Conservation (phyloP, 2,888 invertebrate genomes). For the Helleia helle region DNA sequence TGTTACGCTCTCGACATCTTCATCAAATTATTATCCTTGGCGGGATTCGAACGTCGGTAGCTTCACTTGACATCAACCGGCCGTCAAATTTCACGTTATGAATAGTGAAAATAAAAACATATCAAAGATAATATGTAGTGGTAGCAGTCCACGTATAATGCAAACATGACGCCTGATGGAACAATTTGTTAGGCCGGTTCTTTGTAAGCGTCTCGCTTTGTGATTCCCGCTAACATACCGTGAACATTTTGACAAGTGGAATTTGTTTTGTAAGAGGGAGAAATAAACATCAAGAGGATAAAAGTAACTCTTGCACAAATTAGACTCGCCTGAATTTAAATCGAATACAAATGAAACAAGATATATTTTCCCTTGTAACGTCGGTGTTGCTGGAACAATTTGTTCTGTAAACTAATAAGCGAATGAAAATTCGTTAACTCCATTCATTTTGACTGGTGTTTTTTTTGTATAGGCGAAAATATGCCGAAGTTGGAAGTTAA, state of each 20-base stretch:
- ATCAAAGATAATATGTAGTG: conserved; percentile 39
- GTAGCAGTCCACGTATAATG: conserved; percentile 41
- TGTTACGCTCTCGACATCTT: too few species aligned
- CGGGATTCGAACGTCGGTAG: too few species aligned
- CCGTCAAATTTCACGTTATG: too few species aligned
- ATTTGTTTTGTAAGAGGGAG: conserved; percentile 50
- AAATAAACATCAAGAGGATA: conserved; percentile 16
- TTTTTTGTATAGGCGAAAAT: conserved; percentile 2
- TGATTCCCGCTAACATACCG: conserved; percentile 56
- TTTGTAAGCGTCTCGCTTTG: conserved; percentile 64
- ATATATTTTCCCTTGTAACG: neutral
- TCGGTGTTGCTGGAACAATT: neutral
- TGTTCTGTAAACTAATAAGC: conserved; percentile 1
- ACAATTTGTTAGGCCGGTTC: conserved; percentile 63
- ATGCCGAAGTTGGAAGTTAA: conserved; percentile 3
- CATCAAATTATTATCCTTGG: too few species aligned
- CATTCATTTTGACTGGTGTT: neutral
- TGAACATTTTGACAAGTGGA: conserved; percentile 66
- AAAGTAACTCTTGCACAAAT: conserved; percentile 11
- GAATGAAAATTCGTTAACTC: conserved; percentile 9
- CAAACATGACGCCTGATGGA: conserved; percentile 49
- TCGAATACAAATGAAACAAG: neutral
- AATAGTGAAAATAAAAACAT: conserved; percentile 34
- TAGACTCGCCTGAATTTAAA: neutral
- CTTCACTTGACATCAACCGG: too few species aligned